Evolutionary conservation across 2,888 invertebrate genomes (phyloP), one percentile per base, ranked within the genome.

Genomic region (Coenonympha arcania): DNA sequence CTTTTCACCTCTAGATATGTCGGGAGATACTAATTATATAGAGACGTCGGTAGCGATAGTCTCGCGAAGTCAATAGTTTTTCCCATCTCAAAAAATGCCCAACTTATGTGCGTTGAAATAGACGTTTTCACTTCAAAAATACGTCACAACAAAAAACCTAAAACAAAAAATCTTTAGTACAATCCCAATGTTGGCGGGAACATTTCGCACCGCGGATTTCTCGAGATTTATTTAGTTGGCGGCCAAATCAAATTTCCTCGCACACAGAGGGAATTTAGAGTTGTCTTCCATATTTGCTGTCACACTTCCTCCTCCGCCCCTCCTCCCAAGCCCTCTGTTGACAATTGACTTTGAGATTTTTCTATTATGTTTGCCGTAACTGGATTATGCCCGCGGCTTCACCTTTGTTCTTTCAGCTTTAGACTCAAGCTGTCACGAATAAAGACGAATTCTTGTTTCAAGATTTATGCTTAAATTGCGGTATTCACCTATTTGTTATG

Each of bases 211-310:
- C 33, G 43, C 58, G 48, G 50, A 37, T 57, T 57, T 48, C 57
- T 41, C 47, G 20, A 54, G 54, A 58, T 56, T 56, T 59, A 56
- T 55, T 59, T 59, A 56, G 58, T 56, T 54, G 53, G 55, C 55
- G 53, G 55, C 59, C 55, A 60, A 60, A 60, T 61, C 60, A 60
- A 58, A 61, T 60, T 58, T 58, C 60, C 56, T 43, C 43, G 39
- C 40, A 46, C 46, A 47, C 39, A 47, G 50, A 39, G 50, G 46
- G 53, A 53, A 53, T 53, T 50, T 43, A 47, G 46, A 52, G 40
- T 39, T 28, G 53, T 50, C 53, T 43, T 33, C 44, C 42, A 53
- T 50, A 50, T 53, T 50, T 50, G 50, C 33, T 45, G 11, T 46
- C 42, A 19, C 36, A 42, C 36, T 18, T 6, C 6, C 16, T n/a